Evolutionary conservation across 2,113 vertebrate species (phyloP).

Genomic region (Pangasianodon hypophthalmus): DNA sequence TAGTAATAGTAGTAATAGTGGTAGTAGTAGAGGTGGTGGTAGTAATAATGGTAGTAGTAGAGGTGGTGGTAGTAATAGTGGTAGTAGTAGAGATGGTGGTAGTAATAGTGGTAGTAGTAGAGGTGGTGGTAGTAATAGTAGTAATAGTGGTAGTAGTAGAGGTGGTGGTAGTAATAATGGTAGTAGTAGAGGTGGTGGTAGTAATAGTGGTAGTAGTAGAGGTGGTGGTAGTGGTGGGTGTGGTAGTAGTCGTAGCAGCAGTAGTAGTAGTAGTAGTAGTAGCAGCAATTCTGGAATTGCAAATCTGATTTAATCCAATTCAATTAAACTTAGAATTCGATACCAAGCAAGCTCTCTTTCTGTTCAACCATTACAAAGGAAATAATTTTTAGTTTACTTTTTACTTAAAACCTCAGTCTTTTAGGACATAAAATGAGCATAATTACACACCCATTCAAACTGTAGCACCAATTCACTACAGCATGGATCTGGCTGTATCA

Average conservation of each 20-base stretch:
- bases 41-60: no score
- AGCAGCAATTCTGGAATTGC: neutral
- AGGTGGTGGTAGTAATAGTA: neutral
- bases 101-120: no score
- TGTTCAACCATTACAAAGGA: neutral
- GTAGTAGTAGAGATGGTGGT: no score
- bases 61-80: no score
- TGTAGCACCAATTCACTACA: neutral
- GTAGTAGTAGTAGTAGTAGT: neutral
- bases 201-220: neutral
- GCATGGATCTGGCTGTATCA: neutral
- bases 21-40: neutral
- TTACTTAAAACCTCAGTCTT: neutral
- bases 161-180: accelerated
- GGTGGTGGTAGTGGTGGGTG: neutral
- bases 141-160: neutral
- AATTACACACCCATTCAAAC: neutral
- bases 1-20: no score
- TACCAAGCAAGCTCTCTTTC: neutral
- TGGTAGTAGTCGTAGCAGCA: neutral
- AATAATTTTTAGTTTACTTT: neutral
- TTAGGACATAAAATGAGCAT: neutral
- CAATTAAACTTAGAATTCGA: neutral
- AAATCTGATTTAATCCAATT: neutral
- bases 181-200: neutral